Conservation (phyloP, 2,888 invertebrate species). For the Nowickia ferox region DNA sequence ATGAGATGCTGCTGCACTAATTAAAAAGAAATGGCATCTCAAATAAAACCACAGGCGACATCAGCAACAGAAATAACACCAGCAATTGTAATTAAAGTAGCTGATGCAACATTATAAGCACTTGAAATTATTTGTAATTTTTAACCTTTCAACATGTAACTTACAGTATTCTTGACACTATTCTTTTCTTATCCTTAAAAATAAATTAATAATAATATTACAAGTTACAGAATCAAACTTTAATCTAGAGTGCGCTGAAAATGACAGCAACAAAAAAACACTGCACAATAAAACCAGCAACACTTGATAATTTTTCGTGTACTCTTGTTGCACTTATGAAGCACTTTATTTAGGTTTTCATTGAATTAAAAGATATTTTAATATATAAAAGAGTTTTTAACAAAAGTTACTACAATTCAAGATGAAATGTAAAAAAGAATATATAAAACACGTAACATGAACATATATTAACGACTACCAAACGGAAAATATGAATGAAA, state of each 20-base stretch:
- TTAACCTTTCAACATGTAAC: slow-evolving; percentile 29
- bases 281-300: slow-evolving; percentile 16
- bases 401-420: slow-evolving; percentile 26
- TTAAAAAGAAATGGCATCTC: slow-evolving; percentile 41
- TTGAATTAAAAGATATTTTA: slow-evolving; percentile 4
- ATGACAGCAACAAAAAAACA: slow-evolving; percentile 44
- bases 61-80: slow-evolving; percentile 11
- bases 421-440: not conserved
- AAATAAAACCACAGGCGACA: slow-evolving; percentile 31
- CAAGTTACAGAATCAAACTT: slow-evolving; percentile 48
- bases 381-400: slow-evolving; percentile 5
- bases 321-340: slow-evolving; percentile 14
- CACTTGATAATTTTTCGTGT: slow-evolving; percentile 31
- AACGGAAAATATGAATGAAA: slow-evolving; percentile 30
- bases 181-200: slow-evolving; percentile 19
- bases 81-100: slow-evolving; percentile 26
- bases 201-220: slow-evolving; percentile 16
- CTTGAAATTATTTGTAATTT: slow-evolving; percentile 64
- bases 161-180: slow-evolving; percentile 51
- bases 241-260: slow-evolving; percentile 20
- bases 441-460: not conserved
- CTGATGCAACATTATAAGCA: slow-evolving; percentile 50
- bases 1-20: slow-evolving; percentile 43
- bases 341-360: slow-evolving; percentile 27
- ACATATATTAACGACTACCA: not conserved